A percentile compares a stretch with the other conserved stretches of the same genome.
These are phyloP conservation scores for Aurelia sp. DNA, from an alignment of 30 jellyfish, hydroid and myxozoan genomes.

Conservation along the genomic window DNA sequence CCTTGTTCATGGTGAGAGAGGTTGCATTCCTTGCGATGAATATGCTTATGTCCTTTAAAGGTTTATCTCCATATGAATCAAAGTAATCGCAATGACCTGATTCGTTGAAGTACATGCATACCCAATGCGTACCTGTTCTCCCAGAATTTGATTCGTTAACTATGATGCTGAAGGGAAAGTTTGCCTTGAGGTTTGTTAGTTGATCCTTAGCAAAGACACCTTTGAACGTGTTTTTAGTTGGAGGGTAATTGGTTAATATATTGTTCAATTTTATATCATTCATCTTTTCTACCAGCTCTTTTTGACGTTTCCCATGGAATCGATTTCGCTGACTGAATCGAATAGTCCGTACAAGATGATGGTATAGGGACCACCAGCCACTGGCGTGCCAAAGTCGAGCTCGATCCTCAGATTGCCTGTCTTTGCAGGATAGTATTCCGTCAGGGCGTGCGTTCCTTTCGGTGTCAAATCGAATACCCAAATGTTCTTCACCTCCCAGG, in stretches of 20 bases:
- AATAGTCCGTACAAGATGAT: background rate
- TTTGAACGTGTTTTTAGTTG: too few relatives aligned
- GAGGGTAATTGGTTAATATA: background rate
- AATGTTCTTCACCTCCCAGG: background rate
- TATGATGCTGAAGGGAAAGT: too few relatives aligned
- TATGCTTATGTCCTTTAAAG: too few relatives aligned
- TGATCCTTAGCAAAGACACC: too few relatives aligned
- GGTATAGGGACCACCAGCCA: background rate
- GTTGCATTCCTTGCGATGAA: too few relatives aligned
- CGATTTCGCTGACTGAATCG: background rate
- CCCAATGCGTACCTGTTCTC: too few relatives aligned
- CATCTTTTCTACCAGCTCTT: background rate
- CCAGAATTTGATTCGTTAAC: too few relatives aligned
- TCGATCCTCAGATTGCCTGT: conserved; percentile 6
- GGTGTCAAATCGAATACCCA: conserved; percentile 4
- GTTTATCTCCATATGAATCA: too few relatives aligned
- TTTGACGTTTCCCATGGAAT: background rate
- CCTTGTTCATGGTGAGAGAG: too few relatives aligned
- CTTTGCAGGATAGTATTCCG: background rate
- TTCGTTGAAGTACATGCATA: too few relatives aligned
- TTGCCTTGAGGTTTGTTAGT: too few relatives aligned
- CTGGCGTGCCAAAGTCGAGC: background rate
- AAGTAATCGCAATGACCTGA: too few relatives aligned
- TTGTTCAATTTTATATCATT: background rate
- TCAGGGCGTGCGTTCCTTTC: background rate